Base-by-base conservation (phyloP, 1,140 invertebrate species). In the Drosophila miranda region DNA sequence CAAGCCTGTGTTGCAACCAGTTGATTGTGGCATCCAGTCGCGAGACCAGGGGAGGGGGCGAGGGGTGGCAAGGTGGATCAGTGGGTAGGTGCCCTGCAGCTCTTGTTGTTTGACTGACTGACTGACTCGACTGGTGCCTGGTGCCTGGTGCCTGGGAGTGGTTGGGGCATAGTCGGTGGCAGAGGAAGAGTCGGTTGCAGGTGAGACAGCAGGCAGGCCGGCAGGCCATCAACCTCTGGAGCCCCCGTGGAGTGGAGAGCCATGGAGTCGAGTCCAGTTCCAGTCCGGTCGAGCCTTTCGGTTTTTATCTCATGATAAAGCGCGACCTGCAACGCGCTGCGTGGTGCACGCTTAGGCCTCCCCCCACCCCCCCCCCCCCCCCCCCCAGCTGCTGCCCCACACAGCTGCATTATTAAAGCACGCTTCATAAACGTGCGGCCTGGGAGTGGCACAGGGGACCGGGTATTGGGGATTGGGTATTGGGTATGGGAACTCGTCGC, bases 251-350 rank as follows among this genome's bases (percentile, higher is more conserved):
- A 38, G 34, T 16, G 34, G 34, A 38, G 34, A 38, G 34, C 11
- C 34, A 38, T 26, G 23, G 34, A 38, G 34, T 30, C 30, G 11
- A 38, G 34, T 30, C 8, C 30, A 9, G 28, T 21, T 14, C 50
- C 43, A 54, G 51, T 28, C 28, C 42, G 16, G 42, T 43, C 34
- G 59, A 45, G 38, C 51, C 43, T 67, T 74, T 76, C 49, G 56
- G 56, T 66, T 81, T 82, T 87, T 86, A 81, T 87, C 81, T 84
- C 69, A 48, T 78, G 81, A 86, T 87, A 87, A 86, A 86, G 82
- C 81, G 81, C 82, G 81, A 87, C 63, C 75, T 87, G 82, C 77
- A 84, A 84, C 72, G 81, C 81, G 81, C 62, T 74, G 55, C 80
- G 78, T 72, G 77, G 72, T 81, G 57, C 60, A 76, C 53, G 49